Conservation (phyloP, 2,888 invertebrate genomes). For the Andricus curvator region DNA sequence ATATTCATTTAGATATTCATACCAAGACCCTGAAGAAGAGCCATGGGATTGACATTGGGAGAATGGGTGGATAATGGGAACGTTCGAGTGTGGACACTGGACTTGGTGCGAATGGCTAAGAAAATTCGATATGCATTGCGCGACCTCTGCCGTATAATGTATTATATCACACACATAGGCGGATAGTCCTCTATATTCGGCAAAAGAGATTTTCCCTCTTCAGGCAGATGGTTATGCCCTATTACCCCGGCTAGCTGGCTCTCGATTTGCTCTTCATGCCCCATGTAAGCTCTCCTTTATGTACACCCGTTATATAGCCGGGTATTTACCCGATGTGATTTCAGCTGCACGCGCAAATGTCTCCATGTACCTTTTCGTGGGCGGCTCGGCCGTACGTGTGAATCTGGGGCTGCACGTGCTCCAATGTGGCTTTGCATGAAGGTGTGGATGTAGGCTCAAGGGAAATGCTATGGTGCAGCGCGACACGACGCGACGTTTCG, state of each 20-base stretch:
- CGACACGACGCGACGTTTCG: slow-evolving; percentile 49
- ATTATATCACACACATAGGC: slow-evolving; percentile 40
- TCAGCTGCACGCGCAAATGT: slow-evolving; percentile 49
- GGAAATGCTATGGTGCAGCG: slow-evolving; percentile 43
- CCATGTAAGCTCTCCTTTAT: slow-evolving; percentile 59
- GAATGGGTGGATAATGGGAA: background rate
- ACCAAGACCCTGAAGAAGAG: background rate
- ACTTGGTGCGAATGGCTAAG: slow-evolving; percentile 48
- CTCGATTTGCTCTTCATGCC: slow-evolving; percentile 47
- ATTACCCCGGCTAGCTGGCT: slow-evolving; percentile 55
- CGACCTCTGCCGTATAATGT: slow-evolving; percentile 26
- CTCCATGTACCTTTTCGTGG: slow-evolving; percentile 39
- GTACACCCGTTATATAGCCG: slow-evolving; percentile 58
- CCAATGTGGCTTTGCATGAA: slow-evolving; percentile 27
- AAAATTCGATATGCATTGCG: slow-evolving; percentile 37
- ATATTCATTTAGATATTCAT: no score
- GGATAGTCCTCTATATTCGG: slow-evolving; percentile 56
- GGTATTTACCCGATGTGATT: slow-evolving; percentile 65
- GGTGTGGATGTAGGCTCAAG: slow-evolving; percentile 54
- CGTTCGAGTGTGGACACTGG: background rate
- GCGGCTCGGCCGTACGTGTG: slow-evolving; percentile 32
- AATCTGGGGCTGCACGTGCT: slow-evolving; percentile 23
- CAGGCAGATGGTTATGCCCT: slow-evolving; percentile 67
- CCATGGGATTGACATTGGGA: background rate
- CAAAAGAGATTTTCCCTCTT: slow-evolving; percentile 64